These are phyloP conservation scores for Calonectris borealis DNA, from an alignment of 2,113 vertebrate genomes.

Conservation along the genomic window DNA sequence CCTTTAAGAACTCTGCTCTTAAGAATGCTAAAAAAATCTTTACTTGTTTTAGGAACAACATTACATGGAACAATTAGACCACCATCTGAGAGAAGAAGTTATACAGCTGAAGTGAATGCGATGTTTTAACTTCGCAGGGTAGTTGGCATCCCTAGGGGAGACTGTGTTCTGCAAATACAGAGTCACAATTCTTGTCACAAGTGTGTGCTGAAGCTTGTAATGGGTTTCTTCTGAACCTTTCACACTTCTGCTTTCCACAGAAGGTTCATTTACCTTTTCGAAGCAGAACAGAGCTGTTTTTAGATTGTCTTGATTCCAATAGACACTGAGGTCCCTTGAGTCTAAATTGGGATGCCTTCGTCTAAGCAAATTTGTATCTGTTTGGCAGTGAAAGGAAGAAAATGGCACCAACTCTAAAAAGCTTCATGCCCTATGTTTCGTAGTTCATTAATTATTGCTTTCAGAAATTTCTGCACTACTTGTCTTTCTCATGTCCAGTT, in stretches of 20 bases:
- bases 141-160: constrained; percentile 11
- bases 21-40: background rate
- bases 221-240: constrained; percentile 79
- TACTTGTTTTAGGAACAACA: background rate
- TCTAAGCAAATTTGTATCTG: constrained; percentile 67
- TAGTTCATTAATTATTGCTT: constrained; percentile 63
- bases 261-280: constrained; percentile 77
- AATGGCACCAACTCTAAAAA: constrained; percentile 18
- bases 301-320: constrained; percentile 74
- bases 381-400: constrained; percentile 55
- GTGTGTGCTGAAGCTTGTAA: constrained; percentile 78
- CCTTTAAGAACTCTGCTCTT: background rate
- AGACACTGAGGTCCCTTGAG: constrained; percentile 59
- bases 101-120: constrained; percentile 11
- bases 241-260: constrained; percentile 76
- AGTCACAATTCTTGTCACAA: constrained; percentile 69
- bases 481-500: constrained; percentile 31
- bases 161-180: constrained; percentile 52
- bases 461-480: constrained; percentile 50
- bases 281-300: constrained; percentile 76
- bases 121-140: constrained; percentile 37
- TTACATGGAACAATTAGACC: background rate
- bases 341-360: constrained; percentile 42
- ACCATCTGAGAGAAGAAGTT: background rate
- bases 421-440: background rate